phyloP scores from a whole-genome alignment of 2,797 vertebrate genomes.

The Centroberyx gerrardi region DNA sequence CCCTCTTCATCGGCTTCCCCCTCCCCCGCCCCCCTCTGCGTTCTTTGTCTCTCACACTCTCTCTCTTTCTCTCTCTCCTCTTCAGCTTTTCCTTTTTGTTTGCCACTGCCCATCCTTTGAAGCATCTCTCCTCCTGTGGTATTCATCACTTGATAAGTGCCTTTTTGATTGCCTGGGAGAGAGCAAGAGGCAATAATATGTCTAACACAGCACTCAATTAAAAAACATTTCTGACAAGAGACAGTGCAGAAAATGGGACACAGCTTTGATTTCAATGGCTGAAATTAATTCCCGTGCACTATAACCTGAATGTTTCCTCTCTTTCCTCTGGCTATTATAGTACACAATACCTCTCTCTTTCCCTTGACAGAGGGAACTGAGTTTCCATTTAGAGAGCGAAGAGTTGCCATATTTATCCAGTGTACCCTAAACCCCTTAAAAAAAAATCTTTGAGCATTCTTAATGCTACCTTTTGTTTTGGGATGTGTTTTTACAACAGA shows the following conservation, averaged over 20 bases:
- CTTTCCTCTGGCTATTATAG: slow-evolving; percentile 9
- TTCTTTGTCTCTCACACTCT: slow-evolving; percentile 10
- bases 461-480: too few relatives aligned
- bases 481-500: too few relatives aligned
- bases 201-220: slow-evolving; percentile 55
- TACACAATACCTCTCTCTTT: background rate
- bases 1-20: slow-evolving; percentile 16
- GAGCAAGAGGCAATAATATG: slow-evolving; percentile 38
- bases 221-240: slow-evolving; percentile 49
- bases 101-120: slow-evolving; percentile 50
- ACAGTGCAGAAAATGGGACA: slow-evolving; percentile 2
- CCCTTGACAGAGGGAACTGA: too few relatives aligned
- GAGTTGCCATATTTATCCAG: too few relatives aligned
- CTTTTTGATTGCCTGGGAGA: slow-evolving; percentile 58
- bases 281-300: slow-evolving; percentile 50
- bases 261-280: slow-evolving; percentile 48
- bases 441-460: background rate
- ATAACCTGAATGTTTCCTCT: slow-evolving; percentile 20
- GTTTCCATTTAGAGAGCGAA: too few relatives aligned
- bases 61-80: slow-evolving; percentile 34
- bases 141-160: slow-evolving; percentile 67
- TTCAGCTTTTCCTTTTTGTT: slow-evolving; percentile 51
- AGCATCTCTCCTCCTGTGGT: slow-evolving; percentile 55
- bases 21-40: background rate
- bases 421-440: background rate